These are phyloP conservation scores for Hypselothyrea guttata DNA, from an alignment of 2,888 invertebrate genomes.

Conservation along the genomic window DNA sequence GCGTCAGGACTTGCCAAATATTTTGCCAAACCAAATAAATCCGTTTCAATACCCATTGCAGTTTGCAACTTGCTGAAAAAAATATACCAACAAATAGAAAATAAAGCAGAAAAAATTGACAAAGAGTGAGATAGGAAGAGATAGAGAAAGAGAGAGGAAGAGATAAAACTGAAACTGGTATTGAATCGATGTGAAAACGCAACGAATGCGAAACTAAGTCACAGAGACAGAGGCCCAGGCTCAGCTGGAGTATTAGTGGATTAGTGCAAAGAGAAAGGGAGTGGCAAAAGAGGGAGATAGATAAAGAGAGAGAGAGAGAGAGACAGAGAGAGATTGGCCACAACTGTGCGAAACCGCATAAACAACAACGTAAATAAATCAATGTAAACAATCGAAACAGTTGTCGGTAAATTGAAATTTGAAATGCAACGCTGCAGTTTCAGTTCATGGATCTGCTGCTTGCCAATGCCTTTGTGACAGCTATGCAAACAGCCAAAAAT, in stretches of 20 bases:
- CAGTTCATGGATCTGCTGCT: slow-evolving; percentile 26
- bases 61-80: not conserved
- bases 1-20: slow-evolving; percentile 73
- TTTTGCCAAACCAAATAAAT: slow-evolving; percentile 72
- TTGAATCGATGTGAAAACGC: slow-evolving; percentile 44
- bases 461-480: slow-evolving; percentile 22
- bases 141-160: not conserved
- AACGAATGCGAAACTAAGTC: slow-evolving; percentile 39
- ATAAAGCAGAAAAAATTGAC: not conserved
- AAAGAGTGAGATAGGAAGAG: not conserved
- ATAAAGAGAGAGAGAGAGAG: too few species aligned
- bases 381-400: slow-evolving; percentile 78
- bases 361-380: slow-evolving; percentile 75
- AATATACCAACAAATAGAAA: slow-evolving; percentile 5
- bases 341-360: slow-evolving; percentile 66
- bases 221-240: slow-evolving; percentile 17
- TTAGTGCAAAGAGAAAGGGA: slow-evolving; percentile 48
- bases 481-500: slow-evolving; percentile 24
- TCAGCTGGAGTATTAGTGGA: slow-evolving; percentile 65
- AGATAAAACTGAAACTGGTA: not conserved
- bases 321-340: slow-evolving; percentile 22
- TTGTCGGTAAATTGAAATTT: slow-evolving; percentile 79
- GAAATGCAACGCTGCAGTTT: slow-evolving; percentile 64
- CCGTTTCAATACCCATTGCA: slow-evolving; percentile 58
- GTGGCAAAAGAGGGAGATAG: too few species aligned